A percentile compares a stretch with the other conserved stretches of the same genome.
phyloP scores from a whole-genome alignment of 92 coral and sea anemone species.

The Paramuricea clavata region DNA sequence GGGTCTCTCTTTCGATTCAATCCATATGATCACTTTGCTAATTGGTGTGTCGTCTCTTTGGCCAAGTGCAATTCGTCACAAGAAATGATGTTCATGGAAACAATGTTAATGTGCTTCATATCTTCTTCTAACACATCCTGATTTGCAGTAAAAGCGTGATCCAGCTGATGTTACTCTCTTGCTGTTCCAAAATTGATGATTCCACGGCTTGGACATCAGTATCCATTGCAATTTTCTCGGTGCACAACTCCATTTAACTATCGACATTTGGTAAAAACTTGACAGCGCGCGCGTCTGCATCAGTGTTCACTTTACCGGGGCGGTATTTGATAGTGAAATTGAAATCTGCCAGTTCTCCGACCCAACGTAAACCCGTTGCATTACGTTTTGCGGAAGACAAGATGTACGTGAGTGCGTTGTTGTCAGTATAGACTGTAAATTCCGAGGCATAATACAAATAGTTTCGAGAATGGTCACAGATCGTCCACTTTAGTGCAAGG shows the following conservation, averaged over 20 bases:
- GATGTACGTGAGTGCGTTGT: no score
- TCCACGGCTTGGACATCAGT: neutral
- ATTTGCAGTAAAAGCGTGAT: neutral
- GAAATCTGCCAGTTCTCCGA: no score
- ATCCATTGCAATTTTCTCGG: neutral
- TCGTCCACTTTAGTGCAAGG: no score
- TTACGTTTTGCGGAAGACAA: no score
- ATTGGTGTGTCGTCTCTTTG: neutral
- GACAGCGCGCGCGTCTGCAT: conserved; percentile 24
- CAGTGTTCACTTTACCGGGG: no score
- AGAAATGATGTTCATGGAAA: neutral
- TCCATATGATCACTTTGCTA: neutral
- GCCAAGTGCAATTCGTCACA: neutral
- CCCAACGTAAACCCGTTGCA: no score
- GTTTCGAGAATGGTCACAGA: no score
- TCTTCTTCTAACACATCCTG: neutral
- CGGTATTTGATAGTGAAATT: no score
- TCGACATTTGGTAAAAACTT: no score
- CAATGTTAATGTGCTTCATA: neutral
- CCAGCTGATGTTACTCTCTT: neutral
- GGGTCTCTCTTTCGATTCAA: neutral
- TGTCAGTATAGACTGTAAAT: no score
- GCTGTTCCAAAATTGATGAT: neutral
- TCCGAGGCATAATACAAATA: no score
- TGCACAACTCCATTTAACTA: neutral